Percentiles rank a stretch among this genome's conserved stretches.
Conservation (phyloP, 2,888 invertebrate genomes). For the Cheilosia vulpina region DNA sequence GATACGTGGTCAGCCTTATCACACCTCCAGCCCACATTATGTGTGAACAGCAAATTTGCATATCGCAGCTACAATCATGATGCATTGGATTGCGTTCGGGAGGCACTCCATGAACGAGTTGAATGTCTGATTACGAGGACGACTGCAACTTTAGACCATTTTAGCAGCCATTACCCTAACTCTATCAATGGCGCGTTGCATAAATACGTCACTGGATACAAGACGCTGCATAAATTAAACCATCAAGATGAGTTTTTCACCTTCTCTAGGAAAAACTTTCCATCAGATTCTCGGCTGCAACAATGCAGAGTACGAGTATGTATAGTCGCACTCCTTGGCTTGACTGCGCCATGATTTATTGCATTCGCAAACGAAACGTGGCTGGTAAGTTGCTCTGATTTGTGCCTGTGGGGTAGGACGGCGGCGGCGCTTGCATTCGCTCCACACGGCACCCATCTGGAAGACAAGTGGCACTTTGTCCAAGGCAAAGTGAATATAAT, state of each 20-base stretch:
- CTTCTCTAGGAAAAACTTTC: neutral
- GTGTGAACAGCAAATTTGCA: slow-evolving; percentile 74
- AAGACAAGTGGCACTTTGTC: slow-evolving; percentile 73
- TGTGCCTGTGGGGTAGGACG: slow-evolving; percentile 1
- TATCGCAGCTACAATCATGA: slow-evolving; percentile 69
- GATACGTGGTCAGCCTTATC: slow-evolving; percentile 65
- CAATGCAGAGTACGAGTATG: neutral
- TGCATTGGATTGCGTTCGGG: slow-evolving; percentile 59
- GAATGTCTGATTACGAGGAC: slow-evolving; percentile 51
- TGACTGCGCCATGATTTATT: slow-evolving; percentile 59
- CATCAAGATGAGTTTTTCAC: slow-evolving; percentile 43
- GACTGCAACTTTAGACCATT: slow-evolving; percentile 21
- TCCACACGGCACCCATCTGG: slow-evolving; percentile 35
- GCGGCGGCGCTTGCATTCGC: slow-evolving; percentile 49
- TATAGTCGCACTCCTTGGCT: too few relatives aligned
- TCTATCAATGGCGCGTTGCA: slow-evolving; percentile 28
- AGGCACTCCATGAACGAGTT: slow-evolving; percentile 46
- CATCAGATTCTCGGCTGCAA: neutral
- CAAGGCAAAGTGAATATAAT: slow-evolving; percentile 66
- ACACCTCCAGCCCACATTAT: slow-evolving; percentile 53
- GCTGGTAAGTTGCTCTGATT: slow-evolving; percentile 44
- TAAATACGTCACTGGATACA: slow-evolving; percentile 62
- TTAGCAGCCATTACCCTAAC: slow-evolving; percentile 24
- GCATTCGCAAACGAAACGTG: slow-evolving; percentile 37
- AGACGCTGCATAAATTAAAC: slow-evolving; percentile 63